Base-by-base conservation (phyloP, 2,797 vertebrate species). In the Pempheris klunzingeri region DNA sequence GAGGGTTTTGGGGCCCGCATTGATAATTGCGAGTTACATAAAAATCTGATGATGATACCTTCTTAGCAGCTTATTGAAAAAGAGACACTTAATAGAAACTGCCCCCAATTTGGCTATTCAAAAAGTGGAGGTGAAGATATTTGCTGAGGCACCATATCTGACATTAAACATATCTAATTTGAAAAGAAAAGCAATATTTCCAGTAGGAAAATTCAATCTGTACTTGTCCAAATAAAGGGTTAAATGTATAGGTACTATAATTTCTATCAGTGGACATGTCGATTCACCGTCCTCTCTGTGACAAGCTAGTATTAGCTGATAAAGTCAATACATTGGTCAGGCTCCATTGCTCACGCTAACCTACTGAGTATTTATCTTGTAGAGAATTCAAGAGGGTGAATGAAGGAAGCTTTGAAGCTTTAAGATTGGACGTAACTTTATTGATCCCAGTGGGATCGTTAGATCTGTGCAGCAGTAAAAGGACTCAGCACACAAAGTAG, bases 371-470 rank as follows among this genome's bases (percentile, higher is more conserved):
- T 59, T 75, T 14, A 47, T 63, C 52, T 39, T 65, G 70, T 17
- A 4, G 47, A 41, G 17, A 18, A 43, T 3, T 50, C 13, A 26
- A 47, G 43, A 22, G n/a, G 58, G 46, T 39, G 17, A 68, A 57
- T 9, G 30, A 67, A 65, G 14, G 28, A 34, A 28, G 59, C 68
- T 34, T 53, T 70, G 44, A 62, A 49, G 67, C 59, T 67, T 58
- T 78, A 22, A 32, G 38, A 63, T 55, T 70, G 28, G 41, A 63
- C 71, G 60, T 50, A 68, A 50, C 44, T 28, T 73, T 52, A 79
- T 77, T 71, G 76, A 82, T 77, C 83, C 43, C 62, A 13, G 62
- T 9, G 61, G 65, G 54, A 63, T 66, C 71, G n/a, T 81, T 75
- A 69, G 52, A 68, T 49, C 44, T 39, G 14, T 18, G 66, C 47